Evolutionary conservation across 2,888 invertebrate species (phyloP), one percentile per base, ranked within the genome.

Genomic region (Parapristionchus giblindavisi): DNA sequence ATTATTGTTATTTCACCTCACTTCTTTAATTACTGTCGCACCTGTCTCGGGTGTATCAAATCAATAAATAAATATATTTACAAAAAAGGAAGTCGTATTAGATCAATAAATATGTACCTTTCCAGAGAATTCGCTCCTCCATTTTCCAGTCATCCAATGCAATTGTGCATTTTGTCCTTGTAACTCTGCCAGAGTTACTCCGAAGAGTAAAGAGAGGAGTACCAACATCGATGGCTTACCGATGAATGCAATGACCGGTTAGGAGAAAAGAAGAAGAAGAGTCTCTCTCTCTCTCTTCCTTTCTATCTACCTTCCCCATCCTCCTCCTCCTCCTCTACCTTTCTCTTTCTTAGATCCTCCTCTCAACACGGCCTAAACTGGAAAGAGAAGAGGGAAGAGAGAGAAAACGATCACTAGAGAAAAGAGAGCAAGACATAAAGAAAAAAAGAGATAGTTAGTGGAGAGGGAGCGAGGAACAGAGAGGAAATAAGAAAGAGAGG

Each of bases 101-200:
- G n/a, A n/a, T n/a, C n/a, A n/a, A n/a, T n/a, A n/a, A n/a, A n/a
- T n/a, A n/a, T 21, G 40, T 43, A 81, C 82, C 78, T 88, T 88
- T 36, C 88, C 88, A 24, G 85, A 85, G 77, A 87, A 88, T 68
- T 88, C 88, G n/a, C 86, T 86, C 56, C 88, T 77, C 88, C 88
- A 88, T 76, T 87, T 85, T 58, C 88, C 88, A 63, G 85, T 79
- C 73, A 88, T 83, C 88, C 88, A 88, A 61, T 80, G 79, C 24
- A 88, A 63, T 60, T 86, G 83, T 36, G 82, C 73, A 78, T 87
- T 87, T 70, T 85, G 74, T 11, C 74, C 74, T 48, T 43, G 79
- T 24, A 83, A 68, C 48, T 78, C 83, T 29, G 77, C 77, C 17
- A 73, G 36, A 51, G 71, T 51, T 61, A 72, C 65, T 11, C 14